These are phyloP conservation scores for Nannoperca obscura DNA, from an alignment of 2,797 vertebrate genomes.

Conservation along the genomic window DNA sequence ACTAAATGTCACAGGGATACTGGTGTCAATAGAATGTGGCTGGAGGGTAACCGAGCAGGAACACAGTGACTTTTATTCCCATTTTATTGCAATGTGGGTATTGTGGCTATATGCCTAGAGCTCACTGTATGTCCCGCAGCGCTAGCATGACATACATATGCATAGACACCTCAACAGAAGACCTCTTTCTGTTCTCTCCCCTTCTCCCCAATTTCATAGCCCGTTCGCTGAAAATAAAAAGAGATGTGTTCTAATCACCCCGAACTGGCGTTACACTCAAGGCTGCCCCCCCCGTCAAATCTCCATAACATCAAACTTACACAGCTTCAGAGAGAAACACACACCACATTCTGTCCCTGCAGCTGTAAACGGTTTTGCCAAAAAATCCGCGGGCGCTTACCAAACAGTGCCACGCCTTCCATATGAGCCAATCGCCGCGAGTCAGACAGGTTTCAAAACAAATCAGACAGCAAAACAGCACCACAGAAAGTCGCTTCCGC, in stretches of 20 bases:
- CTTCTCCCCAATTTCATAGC: constrained; percentile 32
- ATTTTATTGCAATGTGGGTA: constrained; percentile 58
- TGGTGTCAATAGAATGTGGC: constrained; percentile 40
- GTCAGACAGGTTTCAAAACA: constrained; percentile 67
- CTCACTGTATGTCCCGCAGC: constrained; percentile 38
- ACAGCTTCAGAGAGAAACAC: constrained; percentile 50
- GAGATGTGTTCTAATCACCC: constrained; percentile 49
- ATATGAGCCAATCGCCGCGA: constrained; percentile 60
- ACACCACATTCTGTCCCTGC: constrained; percentile 63
- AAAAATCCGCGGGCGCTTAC: constrained; percentile 54
- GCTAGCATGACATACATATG: constrained; percentile 27
- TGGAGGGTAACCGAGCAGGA: constrained; percentile 39
- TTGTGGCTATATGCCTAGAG: constrained; percentile 43
- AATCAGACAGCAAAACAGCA: constrained; percentile 66
- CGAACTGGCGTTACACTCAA: constrained; percentile 49
- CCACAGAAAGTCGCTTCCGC: constrained; percentile 63
- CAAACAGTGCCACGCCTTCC: constrained; percentile 68
- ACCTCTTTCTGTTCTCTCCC: constrained; percentile 27
- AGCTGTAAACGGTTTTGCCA: constrained; percentile 70
- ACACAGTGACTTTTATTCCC: constrained; percentile 35
- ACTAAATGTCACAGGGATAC: constrained; percentile 39
- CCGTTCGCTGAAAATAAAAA: constrained; percentile 50
- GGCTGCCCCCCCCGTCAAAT: constrained; percentile 46
- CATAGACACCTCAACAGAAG: constrained; percentile 13
- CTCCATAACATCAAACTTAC: constrained; percentile 64